Evolutionary conservation across 2,888 invertebrate genomes (phyloP).

Genomic region (Drosophila diplacantha): DNA sequence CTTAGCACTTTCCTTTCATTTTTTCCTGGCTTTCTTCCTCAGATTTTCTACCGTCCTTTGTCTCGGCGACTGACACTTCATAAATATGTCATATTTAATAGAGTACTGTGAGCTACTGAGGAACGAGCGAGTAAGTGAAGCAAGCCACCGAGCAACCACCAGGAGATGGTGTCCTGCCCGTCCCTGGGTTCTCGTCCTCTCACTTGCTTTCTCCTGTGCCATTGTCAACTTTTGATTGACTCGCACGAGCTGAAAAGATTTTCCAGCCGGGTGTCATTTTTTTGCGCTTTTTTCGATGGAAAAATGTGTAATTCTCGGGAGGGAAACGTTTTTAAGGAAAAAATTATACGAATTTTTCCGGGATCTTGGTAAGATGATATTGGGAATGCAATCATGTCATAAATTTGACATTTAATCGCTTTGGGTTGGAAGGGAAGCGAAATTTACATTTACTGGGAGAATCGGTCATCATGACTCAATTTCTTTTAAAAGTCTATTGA

Average conservation of each 20-base stretch:
- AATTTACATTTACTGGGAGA: constrained; percentile 23
- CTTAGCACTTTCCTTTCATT: constrained; percentile 38
- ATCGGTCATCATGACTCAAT: constrained; percentile 5
- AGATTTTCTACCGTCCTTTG: constrained; percentile 48
- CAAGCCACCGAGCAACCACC: constrained; percentile 53
- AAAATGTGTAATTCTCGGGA: constrained; percentile 34
- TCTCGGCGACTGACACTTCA: constrained; percentile 69
- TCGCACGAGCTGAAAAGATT: constrained; percentile 40
- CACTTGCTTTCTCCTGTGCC: constrained; percentile 44
- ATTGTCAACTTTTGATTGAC: constrained; percentile 65
- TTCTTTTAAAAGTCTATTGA: constrained; percentile 4
- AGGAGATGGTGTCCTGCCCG: constrained; percentile 39
- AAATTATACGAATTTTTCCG: constrained; percentile 34
- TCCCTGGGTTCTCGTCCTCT: constrained; percentile 38
- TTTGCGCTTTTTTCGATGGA: constrained; percentile 34
- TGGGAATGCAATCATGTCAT: constrained; percentile 45
- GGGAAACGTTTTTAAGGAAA: constrained; percentile 24
- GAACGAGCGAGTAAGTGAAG: constrained; percentile 44
- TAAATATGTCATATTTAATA: constrained; percentile 75
- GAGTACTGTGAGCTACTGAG: constrained; percentile 54
- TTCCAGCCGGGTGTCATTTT: constrained; percentile 55
- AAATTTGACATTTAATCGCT: constrained; percentile 69
- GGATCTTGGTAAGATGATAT: constrained; percentile 61
- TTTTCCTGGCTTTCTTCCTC: constrained; percentile 27
- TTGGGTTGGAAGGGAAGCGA: constrained; percentile 3